A percentile compares a stretch with the other conserved stretches of the same genome.
Conservation (phyloP, 2,888 invertebrate species). For the Perdita meconis region DNA sequence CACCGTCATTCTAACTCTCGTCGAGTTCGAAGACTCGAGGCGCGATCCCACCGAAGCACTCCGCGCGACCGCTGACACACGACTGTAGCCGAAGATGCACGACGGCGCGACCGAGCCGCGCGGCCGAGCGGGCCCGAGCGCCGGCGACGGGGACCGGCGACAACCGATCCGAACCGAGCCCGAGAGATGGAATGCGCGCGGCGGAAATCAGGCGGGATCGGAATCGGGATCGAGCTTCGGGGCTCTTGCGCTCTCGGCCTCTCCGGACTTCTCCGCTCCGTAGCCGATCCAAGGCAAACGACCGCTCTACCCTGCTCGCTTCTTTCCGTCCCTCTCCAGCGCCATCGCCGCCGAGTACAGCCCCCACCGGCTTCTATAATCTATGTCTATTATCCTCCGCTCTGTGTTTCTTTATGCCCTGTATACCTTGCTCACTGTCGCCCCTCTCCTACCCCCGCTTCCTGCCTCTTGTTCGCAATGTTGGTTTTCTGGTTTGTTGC, state of each 20-base stretch:
- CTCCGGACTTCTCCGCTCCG: slow-evolving; percentile 73
- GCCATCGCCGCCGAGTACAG: slow-evolving; percentile 55
- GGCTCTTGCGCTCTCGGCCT: slow-evolving; percentile 39
- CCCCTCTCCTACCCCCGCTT: slow-evolving; percentile 27
- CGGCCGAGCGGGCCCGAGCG: slow-evolving; percentile 54
- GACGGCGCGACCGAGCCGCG: slow-evolving; percentile 64
- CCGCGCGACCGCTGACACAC: slow-evolving; percentile 78
- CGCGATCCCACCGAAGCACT: slow-evolving; percentile 67
- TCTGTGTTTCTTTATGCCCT: slow-evolving; percentile 61
- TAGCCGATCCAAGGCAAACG: slow-evolving; percentile 83
- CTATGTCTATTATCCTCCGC: slow-evolving; percentile 73
- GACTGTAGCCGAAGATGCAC: slow-evolving; percentile 77
- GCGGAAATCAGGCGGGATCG: slow-evolving; percentile 81
- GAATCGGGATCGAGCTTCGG: slow-evolving; percentile 81
- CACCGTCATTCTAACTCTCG: slow-evolving; percentile 58
- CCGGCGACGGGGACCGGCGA: slow-evolving; percentile 47
- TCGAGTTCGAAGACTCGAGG: slow-evolving; percentile 41
- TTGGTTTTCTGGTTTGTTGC: slow-evolving; percentile 30
- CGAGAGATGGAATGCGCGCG: slow-evolving; percentile 80
- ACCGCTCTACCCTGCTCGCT: slow-evolving; percentile 80
- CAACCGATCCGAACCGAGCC: slow-evolving; percentile 69
- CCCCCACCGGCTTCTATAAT: slow-evolving; percentile 66
- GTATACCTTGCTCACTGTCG: slow-evolving; percentile 44
- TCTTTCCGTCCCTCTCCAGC: slow-evolving; percentile 44
- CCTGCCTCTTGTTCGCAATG: slow-evolving; percentile 26